Base-by-base conservation (phyloP, 2,113 vertebrate species). In the Dolichotis patagonum region DNA sequence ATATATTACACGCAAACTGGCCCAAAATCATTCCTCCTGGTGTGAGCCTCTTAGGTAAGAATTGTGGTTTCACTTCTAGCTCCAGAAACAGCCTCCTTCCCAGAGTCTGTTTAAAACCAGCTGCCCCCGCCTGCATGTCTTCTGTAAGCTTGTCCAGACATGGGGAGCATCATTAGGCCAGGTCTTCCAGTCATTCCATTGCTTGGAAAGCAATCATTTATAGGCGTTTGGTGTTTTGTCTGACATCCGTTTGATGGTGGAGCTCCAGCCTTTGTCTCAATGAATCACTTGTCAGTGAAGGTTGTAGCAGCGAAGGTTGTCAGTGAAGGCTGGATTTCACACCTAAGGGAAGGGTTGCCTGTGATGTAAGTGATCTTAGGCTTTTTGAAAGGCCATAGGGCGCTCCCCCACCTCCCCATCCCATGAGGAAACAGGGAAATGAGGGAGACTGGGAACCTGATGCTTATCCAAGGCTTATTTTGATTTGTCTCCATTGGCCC, bases 121-220 rank as follows among this genome's bases (percentile, higher is more conserved):
- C 46, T 60, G 32, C 41, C 49, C 90, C 54, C 35, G 52, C 56
- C 75, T 86, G 63, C 32, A 63, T 0, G 38, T 67, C 96, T 97
- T 91, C 94, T 67, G 91, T 85, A 96, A 96, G 96, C 95, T 96
- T 95, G 95, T 92, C 95, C 96, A 96, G 96, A 97, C 96, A 41
- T 13, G 38, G 95, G 67, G 81, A 60, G 32, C 90, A 65, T 92
- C 96, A 63, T 89, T n/a, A 90, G 96, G 81, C 88, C 69, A 52
- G 94, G 77, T 69, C 92, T 89, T 49, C 85, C 49, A 95, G 86
- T 49, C 86, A 80, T 92, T 91, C 95, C 46, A 52, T 1, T 83
- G 91, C 86, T 87, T 93, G 92, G 88, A 92, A 80, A 94, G 94
- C 73, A 67, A 93, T 96, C 93, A 91, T 85, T 96, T 91, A 87